Percentiles rank a stretch among this genome's conserved stretches.
Conservation (phyloP, 2,888 invertebrate species). For the Acronicta alni region DNA sequence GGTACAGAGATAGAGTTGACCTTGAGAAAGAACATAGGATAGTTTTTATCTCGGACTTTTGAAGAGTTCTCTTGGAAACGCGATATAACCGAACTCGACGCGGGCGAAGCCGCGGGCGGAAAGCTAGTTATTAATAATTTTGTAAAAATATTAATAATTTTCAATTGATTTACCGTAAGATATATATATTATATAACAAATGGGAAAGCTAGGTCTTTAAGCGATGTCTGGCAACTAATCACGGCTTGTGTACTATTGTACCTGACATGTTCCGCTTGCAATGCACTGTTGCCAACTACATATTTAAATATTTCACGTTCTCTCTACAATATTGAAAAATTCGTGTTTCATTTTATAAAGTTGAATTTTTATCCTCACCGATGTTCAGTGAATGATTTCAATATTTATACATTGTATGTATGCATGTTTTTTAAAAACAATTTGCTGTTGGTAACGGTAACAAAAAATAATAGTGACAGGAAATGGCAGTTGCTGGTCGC, state of each 20-base stretch:
- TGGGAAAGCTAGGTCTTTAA: not conserved
- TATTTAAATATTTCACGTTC: slow-evolving; percentile 37
- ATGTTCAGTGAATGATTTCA: not conserved
- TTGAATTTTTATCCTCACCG: not conserved
- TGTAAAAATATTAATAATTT: no score
- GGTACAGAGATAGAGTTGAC: no score
- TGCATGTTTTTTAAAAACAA: not conserved
- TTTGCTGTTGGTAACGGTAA: not conserved
- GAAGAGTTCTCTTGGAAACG: no score
- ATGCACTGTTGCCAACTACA: slow-evolving; percentile 32
- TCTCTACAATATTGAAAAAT: slow-evolving; percentile 15
- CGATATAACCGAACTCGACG: no score
- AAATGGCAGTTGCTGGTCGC: not conserved
- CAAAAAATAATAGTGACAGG: not conserved
- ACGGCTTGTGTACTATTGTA: slow-evolving; percentile 27
- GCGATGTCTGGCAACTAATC: slow-evolving; percentile 38
- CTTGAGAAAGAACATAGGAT: no score
- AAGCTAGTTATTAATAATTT: no score
- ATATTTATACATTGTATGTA: not conserved
- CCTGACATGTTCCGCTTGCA: slow-evolving; percentile 21
- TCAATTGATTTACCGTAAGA: no score
- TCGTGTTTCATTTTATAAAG: slow-evolving; percentile 16
- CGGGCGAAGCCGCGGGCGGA: no score
- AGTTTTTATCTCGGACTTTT: no score
- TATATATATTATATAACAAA: no score